These are phyloP conservation scores for Amniataba percoides DNA, from an alignment of 2,797 vertebrate species.

Conservation along the genomic window DNA sequence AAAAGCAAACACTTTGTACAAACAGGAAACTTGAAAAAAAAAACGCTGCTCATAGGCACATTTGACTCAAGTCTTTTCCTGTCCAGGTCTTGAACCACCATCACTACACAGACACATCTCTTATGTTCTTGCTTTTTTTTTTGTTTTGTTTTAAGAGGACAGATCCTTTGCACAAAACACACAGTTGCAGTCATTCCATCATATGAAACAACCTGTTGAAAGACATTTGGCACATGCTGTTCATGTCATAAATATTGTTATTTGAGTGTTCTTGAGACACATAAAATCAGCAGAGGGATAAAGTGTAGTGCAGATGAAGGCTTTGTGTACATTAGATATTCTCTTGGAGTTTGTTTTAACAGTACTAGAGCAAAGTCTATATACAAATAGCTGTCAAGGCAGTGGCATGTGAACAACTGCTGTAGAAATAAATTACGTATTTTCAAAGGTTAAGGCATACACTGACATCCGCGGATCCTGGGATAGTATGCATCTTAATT, in stretches of 20 bases:
- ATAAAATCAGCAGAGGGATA: constrained; percentile 10
- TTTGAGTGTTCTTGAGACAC: constrained; percentile 12
- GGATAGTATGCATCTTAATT: constrained; percentile 32
- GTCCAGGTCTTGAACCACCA: constrained; percentile 36
- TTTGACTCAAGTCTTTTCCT: constrained; percentile 38
- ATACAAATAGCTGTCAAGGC: constrained; percentile 34
- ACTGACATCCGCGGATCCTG: constrained; percentile 24
- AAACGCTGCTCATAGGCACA: constrained; percentile 55
- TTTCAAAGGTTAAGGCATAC: constrained; percentile 7
- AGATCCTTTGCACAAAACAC: constrained; percentile 57
- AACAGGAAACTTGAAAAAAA: constrained; percentile 40
- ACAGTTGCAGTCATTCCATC: constrained; percentile 39
- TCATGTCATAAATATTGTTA: constrained; percentile 46
- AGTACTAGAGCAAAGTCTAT: constrained; percentile 32
- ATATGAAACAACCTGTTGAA: constrained; percentile 34
- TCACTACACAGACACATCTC: constrained; percentile 43
- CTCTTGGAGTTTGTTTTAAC: constrained; percentile 6
- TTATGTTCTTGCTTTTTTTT: neutral
- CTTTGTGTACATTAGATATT: constrained; percentile 15
- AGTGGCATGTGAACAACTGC: constrained; percentile 28
- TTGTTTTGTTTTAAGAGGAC: constrained; percentile 31
- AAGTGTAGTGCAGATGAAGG: constrained; percentile 22
- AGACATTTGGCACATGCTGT: constrained; percentile 66
- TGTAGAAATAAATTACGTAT: constrained; percentile 5
- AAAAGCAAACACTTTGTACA: constrained; percentile 51